Evolutionary conservation across 2,888 invertebrate genomes (phyloP), one percentile per base, ranked within the genome.

Genomic region (Dilophus febrilis): DNA sequence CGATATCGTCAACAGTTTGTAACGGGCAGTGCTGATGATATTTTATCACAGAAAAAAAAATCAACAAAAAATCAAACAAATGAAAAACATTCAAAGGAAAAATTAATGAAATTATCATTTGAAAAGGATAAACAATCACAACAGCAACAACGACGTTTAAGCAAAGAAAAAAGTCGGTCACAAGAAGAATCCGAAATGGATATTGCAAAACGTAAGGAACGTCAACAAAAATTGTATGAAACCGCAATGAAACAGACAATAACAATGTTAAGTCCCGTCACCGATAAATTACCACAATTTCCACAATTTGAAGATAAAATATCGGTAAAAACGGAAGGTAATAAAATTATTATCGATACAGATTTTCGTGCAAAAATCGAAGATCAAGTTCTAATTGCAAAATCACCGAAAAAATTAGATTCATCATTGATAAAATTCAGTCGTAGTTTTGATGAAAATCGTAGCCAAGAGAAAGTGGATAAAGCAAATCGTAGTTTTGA

Each of bases 171-270:
- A 45, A 72, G 76, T 4, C 77, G 74, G 53, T 78, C 77, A 2
- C 77, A 76, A 55, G 79, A 79, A 53, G 79, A 79, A 46, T 75
- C 74, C 44, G 79, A 78, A 49, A 71, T 75, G 0, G 77, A 78
- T 55, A 53, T 59, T 26, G 76, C 72, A 2, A 79, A 79, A 54
- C 70, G 80, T 35, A 76, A 77, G 56, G 78, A 78, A 51, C 72
- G 78, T 46, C 80, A 80, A 50, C 80, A 80, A 53, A 73, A 77
- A 67, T 57, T 80, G 2, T 80, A 80, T 49, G 79, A 80, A 61
- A 76, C 75, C 4, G 79, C 79, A 3, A 71, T 80, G 52, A 77
- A 79, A 53, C 79, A 79, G 58, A 77, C 78, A 0, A 77, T 78
- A 50, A 78, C 77, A 0, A 64, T 79, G 46, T 70, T 79, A 27